Conservation (phyloP, 2,888 invertebrate species). For the Pteria penguin region DNA sequence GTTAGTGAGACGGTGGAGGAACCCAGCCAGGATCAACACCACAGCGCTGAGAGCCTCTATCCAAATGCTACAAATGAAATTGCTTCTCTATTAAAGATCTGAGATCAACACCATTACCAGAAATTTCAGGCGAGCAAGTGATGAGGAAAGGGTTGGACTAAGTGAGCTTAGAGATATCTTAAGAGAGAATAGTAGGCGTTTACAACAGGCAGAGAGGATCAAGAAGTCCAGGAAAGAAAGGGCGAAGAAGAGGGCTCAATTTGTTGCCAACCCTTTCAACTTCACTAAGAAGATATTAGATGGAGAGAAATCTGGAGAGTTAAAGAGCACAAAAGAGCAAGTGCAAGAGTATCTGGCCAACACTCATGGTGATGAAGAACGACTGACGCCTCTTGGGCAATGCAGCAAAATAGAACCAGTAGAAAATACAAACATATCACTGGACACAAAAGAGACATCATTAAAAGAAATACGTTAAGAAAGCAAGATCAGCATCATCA, state of each 20-base stretch:
- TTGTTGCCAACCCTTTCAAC: slow-evolving; percentile 20
- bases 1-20: slow-evolving; percentile 19
- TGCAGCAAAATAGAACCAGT: not conserved
- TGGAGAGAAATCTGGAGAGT: slow-evolving; percentile 4
- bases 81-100: no score
- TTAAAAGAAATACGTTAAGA: no score
- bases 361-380: not conserved
- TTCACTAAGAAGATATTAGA: slow-evolving; percentile 18
- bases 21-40: slow-evolving; percentile 5
- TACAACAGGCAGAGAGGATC: not conserved
- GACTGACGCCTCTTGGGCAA: not conserved
- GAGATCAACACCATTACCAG: not conserved
- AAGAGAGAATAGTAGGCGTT: slow-evolving; percentile 4
- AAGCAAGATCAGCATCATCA: slow-evolving; percentile 1
- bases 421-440: slow-evolving; percentile 3
- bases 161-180: not conserved
- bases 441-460: no score
- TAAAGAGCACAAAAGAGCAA: slow-evolving; percentile 16
- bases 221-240: slow-evolving; percentile 13
- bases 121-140: not conserved
- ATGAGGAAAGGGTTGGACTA: no score
- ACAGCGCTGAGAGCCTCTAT: slow-evolving; percentile 3
- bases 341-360: slow-evolving; percentile 7
- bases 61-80: no score
- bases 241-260: slow-evolving; percentile 16